These are phyloP conservation scores for Saguinus midas DNA, from an alignment of 2,113 vertebrate genomes.

Conservation along the genomic window DNA sequence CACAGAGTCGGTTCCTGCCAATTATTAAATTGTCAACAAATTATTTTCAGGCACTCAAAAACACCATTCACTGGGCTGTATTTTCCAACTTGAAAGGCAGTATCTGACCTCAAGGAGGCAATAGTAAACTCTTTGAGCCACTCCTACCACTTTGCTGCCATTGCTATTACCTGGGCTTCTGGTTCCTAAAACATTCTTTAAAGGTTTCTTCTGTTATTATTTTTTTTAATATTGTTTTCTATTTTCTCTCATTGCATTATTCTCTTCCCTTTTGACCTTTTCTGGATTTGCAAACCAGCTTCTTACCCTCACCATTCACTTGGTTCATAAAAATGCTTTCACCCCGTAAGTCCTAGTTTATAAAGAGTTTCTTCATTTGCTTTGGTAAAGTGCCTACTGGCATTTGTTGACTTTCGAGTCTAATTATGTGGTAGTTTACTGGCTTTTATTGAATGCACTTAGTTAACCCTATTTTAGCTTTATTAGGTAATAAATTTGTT, in stretches of 20 bases:
- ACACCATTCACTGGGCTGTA: not conserved
- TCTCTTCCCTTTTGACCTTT: not conserved
- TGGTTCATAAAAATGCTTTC: not conserved
- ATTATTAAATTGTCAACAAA: not conserved
- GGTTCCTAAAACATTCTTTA: not conserved
- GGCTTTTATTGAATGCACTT: constrained; percentile 41
- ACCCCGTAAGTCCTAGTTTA: not conserved
- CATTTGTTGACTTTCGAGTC: constrained; percentile 29
- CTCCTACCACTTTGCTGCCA: too few relatives aligned
- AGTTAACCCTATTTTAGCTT: constrained; percentile 62
- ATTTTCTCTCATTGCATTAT: not conserved
- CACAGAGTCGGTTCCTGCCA: not conserved
- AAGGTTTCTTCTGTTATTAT: not conserved
- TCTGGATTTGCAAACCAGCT: not conserved
- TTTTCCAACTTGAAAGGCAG: not conserved
- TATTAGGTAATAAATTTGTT: constrained; percentile 65
- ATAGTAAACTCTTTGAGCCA: not conserved
- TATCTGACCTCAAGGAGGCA: not conserved
- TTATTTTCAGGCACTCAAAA: not conserved
- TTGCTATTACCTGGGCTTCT: not conserved
- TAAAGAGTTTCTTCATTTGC: constrained; percentile 15
- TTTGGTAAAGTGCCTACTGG: constrained; percentile 22
- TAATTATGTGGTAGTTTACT: constrained; percentile 65
- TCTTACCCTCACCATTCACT: not conserved
- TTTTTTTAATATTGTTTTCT: not conserved